Evolutionary conservation across 2,888 invertebrate genomes (phyloP), one percentile per base, ranked within the genome.

Genomic region (Spodoptera littoralis): DNA sequence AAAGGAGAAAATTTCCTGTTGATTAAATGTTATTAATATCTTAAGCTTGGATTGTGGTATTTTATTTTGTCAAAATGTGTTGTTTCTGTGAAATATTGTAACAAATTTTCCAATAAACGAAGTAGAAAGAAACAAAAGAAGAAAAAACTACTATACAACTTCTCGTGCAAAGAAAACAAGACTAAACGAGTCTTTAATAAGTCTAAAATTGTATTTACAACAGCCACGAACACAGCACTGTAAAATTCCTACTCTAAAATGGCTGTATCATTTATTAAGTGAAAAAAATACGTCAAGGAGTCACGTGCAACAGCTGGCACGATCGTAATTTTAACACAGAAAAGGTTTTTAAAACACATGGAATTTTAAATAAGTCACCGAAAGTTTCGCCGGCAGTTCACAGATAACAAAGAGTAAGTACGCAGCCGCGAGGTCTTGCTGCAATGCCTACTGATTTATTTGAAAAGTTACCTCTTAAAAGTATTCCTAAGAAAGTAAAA

Each of bases 371-470:
- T 88, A 88, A 88, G 83, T 85, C 76, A 77, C 82, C 73, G 65
- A 82, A 90, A 90, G 83, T 90, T 89, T 76, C 81, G 63, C 81
- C 71, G 75, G 73, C 80, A 84, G 79, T 82, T 81, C 78, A 71
- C 75, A 85, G 90, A 91, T 90, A 91, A 90, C 90, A 87, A 85
- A 86, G 87, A 87, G 83, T 86, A 82, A 83, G 83, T 84, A 81
- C 79, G 80, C 79, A 82, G 79, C 79, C 79, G 75, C 80, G 76
- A 83, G 80, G 75, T 85, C 76, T 74, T 70, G 80, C 83, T 86
- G 88, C 86, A 87, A 83, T 86, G 86, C 86, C 87, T 87, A 87
- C 88, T 91, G 92, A 91, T 92, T 92, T 92, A 92, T 92, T 88
- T 88, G 89, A 86, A 91, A 92, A 91, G 89, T 92, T 91, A 82